A percentile compares a stretch with the other conserved stretches of the same genome.
Evolutionary conservation across 2,797 vertebrate genomes (phyloP).

Genomic region (Neopelma chrysocephalum): DNA sequence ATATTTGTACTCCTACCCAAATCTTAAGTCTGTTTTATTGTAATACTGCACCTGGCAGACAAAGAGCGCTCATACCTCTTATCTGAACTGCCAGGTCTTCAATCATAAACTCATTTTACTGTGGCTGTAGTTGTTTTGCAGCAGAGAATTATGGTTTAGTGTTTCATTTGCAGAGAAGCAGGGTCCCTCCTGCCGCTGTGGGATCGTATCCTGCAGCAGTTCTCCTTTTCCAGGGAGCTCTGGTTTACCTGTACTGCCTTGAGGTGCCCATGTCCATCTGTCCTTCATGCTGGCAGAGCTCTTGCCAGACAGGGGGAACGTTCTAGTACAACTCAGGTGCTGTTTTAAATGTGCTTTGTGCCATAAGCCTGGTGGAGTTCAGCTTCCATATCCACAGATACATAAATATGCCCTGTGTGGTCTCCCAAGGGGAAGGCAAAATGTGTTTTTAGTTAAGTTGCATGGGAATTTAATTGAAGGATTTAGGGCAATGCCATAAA

Average conservation of each 20-base stretch:
- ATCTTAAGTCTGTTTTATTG: neutral
- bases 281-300: neutral
- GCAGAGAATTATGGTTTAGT: neutral
- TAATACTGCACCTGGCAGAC: neutral
- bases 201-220: neutral
- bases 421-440: constrained; percentile 41
- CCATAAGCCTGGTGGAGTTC: neutral
- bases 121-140: neutral
- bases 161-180: neutral
- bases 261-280: fast-evolving
- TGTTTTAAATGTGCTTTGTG: neutral
- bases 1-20: neutral
- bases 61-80: neutral
- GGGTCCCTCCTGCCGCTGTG: neutral
- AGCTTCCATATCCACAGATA: neutral
- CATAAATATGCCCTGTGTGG: constrained; percentile 46
- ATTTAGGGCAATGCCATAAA: constrained; percentile 37
- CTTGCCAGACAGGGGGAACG: neutral
- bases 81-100: neutral
- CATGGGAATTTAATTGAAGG: constrained; percentile 53
- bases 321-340: neutral
- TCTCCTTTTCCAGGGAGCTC: neutral
- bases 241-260: neutral
- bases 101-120: neutral
- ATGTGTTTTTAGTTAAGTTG: constrained; percentile 63